These are phyloP conservation scores for Bryconaethiops microstoma DNA, from an alignment of 2,797 vertebrate species.

Conservation along the genomic window DNA sequence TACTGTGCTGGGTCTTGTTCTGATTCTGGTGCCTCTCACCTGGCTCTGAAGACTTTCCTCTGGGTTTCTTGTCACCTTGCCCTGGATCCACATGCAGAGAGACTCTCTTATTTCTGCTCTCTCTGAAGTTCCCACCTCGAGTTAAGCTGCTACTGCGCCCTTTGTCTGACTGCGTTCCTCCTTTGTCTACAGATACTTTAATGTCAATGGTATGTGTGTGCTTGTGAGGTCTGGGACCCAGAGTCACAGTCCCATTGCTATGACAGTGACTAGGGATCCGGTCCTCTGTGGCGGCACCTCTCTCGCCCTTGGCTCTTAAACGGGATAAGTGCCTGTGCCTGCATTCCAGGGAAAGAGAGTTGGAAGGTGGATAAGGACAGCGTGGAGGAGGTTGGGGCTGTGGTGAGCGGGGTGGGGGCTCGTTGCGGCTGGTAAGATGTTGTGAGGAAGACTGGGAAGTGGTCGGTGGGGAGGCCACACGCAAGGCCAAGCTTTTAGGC, in stretches of 20 bases:
- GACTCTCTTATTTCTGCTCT: constrained; percentile 66
- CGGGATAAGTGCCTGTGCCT: constrained; percentile 71
- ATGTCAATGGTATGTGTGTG: constrained; percentile 83
- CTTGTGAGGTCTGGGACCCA: constrained; percentile 73
- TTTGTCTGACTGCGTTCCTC: constrained; percentile 52
- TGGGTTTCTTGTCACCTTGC: constrained; percentile 70
- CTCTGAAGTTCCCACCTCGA: constrained; percentile 66
- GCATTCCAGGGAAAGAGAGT: constrained; percentile 74
- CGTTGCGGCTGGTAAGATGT: constrained; percentile 67
- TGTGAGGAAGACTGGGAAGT: constrained; percentile 72
- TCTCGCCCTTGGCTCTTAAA: constrained; percentile 69
- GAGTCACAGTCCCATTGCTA: constrained; percentile 78
- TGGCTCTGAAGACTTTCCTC: constrained; percentile 53
- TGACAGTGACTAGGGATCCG: constrained; percentile 73
- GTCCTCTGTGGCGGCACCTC: constrained; percentile 61
- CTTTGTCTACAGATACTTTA: constrained; percentile 77
- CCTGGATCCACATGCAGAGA: constrained; percentile 75
- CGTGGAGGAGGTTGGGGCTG: constrained; percentile 65
- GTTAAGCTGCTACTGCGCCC: constrained; percentile 72
- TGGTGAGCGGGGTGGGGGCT: constrained; percentile 64
- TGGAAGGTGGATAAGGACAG: constrained; percentile 67
- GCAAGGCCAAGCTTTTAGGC: constrained; percentile 79
- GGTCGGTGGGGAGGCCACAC: constrained; percentile 75
- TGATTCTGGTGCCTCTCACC: constrained; percentile 64
- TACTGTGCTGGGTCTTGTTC: constrained; percentile 56